Base-by-base conservation (phyloP, 2,888 invertebrate genomes). In the Diplazon laetatorius region DNA sequence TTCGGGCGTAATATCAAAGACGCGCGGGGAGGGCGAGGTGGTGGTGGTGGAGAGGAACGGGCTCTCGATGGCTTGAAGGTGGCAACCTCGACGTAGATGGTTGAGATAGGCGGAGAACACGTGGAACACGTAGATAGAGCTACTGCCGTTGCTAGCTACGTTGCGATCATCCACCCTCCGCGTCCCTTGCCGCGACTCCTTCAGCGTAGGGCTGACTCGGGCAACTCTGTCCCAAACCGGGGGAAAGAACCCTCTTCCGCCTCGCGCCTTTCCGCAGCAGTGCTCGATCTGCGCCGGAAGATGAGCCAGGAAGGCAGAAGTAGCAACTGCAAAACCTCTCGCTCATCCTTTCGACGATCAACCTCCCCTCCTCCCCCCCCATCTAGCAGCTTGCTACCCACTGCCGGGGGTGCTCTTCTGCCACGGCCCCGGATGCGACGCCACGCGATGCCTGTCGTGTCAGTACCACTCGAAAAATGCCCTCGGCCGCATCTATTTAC, bases 71-170 rank as follows among this genome's bases (percentile, higher is more conserved):
- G 83, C 86, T 84, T 87, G 84, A 80, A 87, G 85, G 85, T 88
- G 87, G 86, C 87, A 88, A 86, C 84, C 87, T 89, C 88, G 86
- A 87, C 88, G 88, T 85, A 89, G 89, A 90, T 90, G 88, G 85
- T 85, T 84, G 84, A 85, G 90, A 89, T 89, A 89, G 83, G 80
- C 63, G 68, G 59, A 57, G 65, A 76, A 65, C 72, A 50, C 55
- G 62, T 42, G 48, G 12, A 52, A 63, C 55, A 30, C 37, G 44
- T 35, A 62, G 59, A 20, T 8, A 20, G 59, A 74, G 30, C 55
- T 55, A 35, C 66, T 44, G 71, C 66, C 42, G 35, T 20, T 60
- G 14, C 83, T 42, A 10, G n/a, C n/a, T 10, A 18, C 48, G 16
- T 10, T 80, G 83, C 84, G 74, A 75, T 80, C 75, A 83, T 83